Evolutionary conservation across 2,888 invertebrate genomes (phyloP).

Genomic region (Cataglyphis cursor): DNA sequence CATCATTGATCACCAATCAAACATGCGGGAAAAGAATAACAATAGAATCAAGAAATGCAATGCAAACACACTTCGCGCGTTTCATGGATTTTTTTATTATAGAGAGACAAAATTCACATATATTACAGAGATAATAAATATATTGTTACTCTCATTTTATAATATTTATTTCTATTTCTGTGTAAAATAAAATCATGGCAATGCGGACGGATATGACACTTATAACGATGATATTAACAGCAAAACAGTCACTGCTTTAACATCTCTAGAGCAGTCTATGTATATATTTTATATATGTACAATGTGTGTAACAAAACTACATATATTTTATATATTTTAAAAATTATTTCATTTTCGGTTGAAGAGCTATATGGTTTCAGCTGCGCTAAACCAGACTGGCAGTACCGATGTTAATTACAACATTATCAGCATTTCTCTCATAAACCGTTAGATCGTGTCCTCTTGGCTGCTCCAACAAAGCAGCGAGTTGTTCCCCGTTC

Average conservation of each 20-base stretch:
- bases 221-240: conserved; percentile 14
- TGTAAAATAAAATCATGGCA: conserved; percentile 41
- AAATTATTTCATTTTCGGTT: neutral
- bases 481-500: conserved; percentile 80
- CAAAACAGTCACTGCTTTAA: conserved; percentile 1
- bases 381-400: conserved; percentile 90
- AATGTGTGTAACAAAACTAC: neutral
- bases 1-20: no score
- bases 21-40: no score
- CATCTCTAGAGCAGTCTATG: neutral
- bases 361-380: neutral
- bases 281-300: conserved; percentile 28
- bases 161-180: conserved; percentile 22
- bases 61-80: no score
- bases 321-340: neutral
- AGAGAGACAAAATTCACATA: conserved; percentile 46
- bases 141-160: conserved; percentile 10
- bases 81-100: no score
- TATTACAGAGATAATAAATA: conserved; percentile 40
- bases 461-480: conserved; percentile 81
- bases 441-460: conserved; percentile 82
- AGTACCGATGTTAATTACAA: conserved; percentile 88
- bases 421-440: conserved; percentile 81
- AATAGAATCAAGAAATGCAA: no score
- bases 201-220: conserved; percentile 43